Conservation (phyloP, 2,888 invertebrate genomes). For the Endomychus coccineus region DNA sequence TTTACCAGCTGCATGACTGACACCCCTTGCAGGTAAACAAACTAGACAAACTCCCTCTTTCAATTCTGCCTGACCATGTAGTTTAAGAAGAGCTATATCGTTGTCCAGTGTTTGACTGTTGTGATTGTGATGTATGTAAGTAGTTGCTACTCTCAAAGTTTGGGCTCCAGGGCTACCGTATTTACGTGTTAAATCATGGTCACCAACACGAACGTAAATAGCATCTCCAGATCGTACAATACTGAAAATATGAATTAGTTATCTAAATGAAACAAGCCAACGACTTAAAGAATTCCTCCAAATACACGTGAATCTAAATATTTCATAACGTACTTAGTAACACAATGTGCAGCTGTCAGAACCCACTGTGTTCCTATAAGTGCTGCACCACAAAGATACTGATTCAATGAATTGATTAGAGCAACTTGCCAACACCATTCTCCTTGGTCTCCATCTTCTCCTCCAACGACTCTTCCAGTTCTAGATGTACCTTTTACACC, state of each 20-base stretch:
- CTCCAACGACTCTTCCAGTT: slow-evolving; percentile 69
- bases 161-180: slow-evolving; percentile 89
- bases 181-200: slow-evolving; percentile 84
- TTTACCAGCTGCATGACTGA: slow-evolving; percentile 82
- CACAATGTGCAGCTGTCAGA: slow-evolving; percentile 87
- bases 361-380: slow-evolving; percentile 93
- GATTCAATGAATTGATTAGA: slow-evolving; percentile 85
- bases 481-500: slow-evolving; percentile 79
- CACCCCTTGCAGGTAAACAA: slow-evolving; percentile 82
- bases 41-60: slow-evolving; percentile 80
- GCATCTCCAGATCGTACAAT: slow-evolving; percentile 91
- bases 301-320: not conserved
- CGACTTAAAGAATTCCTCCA: not conserved
- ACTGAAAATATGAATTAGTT: slow-evolving; percentile 45
- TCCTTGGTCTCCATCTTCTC: slow-evolving; percentile 82
- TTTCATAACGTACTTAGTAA: slow-evolving; percentile 70
- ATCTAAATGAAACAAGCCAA: not conserved
- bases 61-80: slow-evolving; percentile 82
- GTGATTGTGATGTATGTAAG: slow-evolving; percentile 93
- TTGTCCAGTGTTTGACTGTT: slow-evolving; percentile 91
- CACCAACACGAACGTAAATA: slow-evolving; percentile 87
- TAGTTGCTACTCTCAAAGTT: slow-evolving; percentile 83
- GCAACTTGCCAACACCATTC: slow-evolving; percentile 97
- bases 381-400: slow-evolving; percentile 89
- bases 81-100: slow-evolving; percentile 84